These are phyloP conservation scores for Rhagoletis zephyria DNA, from an alignment of 1,140 invertebrate species.

Conservation along the genomic window DNA sequence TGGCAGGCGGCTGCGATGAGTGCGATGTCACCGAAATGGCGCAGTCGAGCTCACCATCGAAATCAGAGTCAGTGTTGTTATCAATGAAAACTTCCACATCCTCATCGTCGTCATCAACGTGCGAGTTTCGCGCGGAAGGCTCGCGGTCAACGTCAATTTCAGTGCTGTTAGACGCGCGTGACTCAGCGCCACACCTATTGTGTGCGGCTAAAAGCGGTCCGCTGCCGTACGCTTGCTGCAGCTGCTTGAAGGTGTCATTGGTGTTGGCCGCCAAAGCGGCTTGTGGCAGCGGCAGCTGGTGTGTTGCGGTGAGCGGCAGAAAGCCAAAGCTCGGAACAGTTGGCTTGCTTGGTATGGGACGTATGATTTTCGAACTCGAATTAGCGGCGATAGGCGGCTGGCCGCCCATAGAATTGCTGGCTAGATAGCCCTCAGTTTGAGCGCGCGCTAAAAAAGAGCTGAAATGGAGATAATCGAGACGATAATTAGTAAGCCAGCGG, in stretches of 20 bases:
- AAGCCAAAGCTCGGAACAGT: slow-evolving; percentile 68
- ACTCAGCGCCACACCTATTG: background rate
- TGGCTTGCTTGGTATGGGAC: slow-evolving; percentile 71
- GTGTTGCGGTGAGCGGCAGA: slow-evolving; percentile 36
- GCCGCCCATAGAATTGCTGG: slow-evolving; percentile 46
- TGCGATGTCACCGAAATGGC: slow-evolving; percentile 70
- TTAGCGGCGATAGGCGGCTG: background rate
- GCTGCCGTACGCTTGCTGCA: slow-evolving; percentile 21
- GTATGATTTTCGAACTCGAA: slow-evolving; percentile 62
- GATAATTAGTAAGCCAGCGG: too few species aligned
- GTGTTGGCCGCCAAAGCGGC: slow-evolving; percentile 37
- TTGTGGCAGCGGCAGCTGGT: slow-evolving; percentile 21
- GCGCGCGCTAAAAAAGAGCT: slow-evolving; percentile 74
- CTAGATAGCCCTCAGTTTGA: slow-evolving; percentile 70
- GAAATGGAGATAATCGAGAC: background rate
- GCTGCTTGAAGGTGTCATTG: slow-evolving; percentile 38
- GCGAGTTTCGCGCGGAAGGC: background rate
- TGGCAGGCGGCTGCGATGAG: background rate
- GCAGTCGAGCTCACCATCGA: slow-evolving; percentile 67
- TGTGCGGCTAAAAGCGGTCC: background rate
- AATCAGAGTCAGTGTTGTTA: slow-evolving; percentile 72
- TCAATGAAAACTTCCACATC: slow-evolving; percentile 70
- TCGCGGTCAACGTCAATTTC: slow-evolving; percentile 43
- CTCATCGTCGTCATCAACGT: slow-evolving; percentile 63
- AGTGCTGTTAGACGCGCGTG: background rate